Evolutionary conservation across 2,888 invertebrate genomes (phyloP), one percentile per base, ranked within the genome.

Genomic region (Campaea margaritaria): DNA sequence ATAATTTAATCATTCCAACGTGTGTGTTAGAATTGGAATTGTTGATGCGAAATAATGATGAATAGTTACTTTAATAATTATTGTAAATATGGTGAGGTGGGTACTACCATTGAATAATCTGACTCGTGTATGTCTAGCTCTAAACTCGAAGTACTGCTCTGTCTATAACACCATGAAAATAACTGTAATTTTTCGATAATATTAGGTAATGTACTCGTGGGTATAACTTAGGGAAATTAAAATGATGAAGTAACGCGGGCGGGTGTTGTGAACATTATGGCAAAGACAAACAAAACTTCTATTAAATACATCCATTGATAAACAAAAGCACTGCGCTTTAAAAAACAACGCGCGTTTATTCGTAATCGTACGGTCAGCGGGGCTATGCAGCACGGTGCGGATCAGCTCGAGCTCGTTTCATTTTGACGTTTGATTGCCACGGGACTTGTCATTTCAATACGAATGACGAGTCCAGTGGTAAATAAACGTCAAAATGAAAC

Each of bases 1-100:
- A n/a, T 63, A 67, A 68, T 3, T 64, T 73, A 82, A 86, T 80
- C 89, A 90, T 90, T 90, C 89, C 89, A 89, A 75, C 80, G 82
- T 76, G 76, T 74, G 74, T 68, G 75, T 74, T 72, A 71, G 75
- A 72, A 68, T 76, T 76, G 83, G 79, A 83, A 82, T 84, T 81
- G 81, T 75, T 82, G 77, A 79, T 62, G 70, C 64, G 42, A 42
- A 31, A 28, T 46, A 46, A 16, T 15, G 73, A 39, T 14, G 9
- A 39, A 70, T 31, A 74, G 58, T 75, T 73, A 70, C 62, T 52
- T 56, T 58, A 77, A n/a, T 21, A 75, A 76, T 68, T 68, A 64
- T 72, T 82, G 78, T 81, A 78, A 74, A 78, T 84, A 86, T 72
- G 78, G 79, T 79, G 74, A 68, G 68, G 72, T 56, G 52, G 61